Conservation (phyloP, 2,888 invertebrate species). For the Callimorpha dominula region DNA sequence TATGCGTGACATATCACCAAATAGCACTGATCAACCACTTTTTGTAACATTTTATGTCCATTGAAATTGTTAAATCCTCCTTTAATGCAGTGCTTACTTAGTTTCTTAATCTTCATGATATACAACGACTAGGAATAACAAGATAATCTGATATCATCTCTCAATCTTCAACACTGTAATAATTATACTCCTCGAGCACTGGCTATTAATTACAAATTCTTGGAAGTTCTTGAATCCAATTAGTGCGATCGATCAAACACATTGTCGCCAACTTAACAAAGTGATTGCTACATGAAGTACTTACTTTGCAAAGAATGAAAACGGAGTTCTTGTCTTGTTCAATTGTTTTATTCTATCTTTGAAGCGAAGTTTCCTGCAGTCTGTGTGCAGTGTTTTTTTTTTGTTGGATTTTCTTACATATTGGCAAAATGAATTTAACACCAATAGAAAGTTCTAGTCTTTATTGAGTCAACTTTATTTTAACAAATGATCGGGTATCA, state of each 20-base stretch:
- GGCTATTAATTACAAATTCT: conserved; percentile 20
- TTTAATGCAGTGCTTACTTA: neutral
- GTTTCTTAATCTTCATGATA: neutral
- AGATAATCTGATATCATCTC: neutral
- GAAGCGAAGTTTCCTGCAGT: conserved; percentile 28
- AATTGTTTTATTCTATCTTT: conserved; percentile 40
- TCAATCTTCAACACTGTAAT: neutral
- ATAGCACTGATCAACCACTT: neutral
- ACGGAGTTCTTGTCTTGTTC: conserved; percentile 31
- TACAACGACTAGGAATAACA: neutral
- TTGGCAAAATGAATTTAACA: neutral
- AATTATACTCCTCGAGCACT: conserved; percentile 1
- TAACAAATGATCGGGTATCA: too few relatives aligned
- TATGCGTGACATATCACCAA: too few relatives aligned
- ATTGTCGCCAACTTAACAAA: conserved; percentile 35
- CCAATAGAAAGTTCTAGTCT: neutral
- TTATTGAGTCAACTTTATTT: too few relatives aligned
- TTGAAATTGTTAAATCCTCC: too few relatives aligned
- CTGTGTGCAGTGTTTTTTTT: conserved; percentile 12
- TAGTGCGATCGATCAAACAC: conserved; percentile 47
- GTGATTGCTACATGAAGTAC: conserved; percentile 35
- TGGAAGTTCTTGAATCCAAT: conserved; percentile 32
- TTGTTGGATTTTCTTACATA: neutral
- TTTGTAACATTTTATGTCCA: too few relatives aligned
- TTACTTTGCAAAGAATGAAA: conserved; percentile 25